Evolutionary conservation across 2,888 invertebrate genomes (phyloP).

Genomic region (Ormyrus pomaceus): DNA sequence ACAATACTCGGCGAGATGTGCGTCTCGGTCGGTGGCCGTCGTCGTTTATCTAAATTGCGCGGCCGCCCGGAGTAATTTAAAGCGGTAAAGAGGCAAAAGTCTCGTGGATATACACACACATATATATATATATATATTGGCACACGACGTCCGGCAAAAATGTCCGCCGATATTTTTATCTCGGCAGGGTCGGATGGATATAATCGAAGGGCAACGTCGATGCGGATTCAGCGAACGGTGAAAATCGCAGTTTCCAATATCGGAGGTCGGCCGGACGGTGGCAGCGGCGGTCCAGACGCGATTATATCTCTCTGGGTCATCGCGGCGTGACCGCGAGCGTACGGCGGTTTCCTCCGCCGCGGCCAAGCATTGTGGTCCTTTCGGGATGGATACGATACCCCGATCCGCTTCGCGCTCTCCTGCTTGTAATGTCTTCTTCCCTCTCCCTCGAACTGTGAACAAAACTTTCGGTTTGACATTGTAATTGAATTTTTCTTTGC

Average conservation of each 20-base stretch:
- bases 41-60: slow-evolving; percentile 48
- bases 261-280: slow-evolving; percentile 9
- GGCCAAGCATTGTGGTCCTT: neutral
- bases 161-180: slow-evolving; percentile 40
- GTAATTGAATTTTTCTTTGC: no score
- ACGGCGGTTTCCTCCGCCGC: neutral
- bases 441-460: no score
- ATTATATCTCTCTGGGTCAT: slow-evolving; percentile 47
- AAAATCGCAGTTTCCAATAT: slow-evolving; percentile 53
- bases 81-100: slow-evolving; percentile 24
- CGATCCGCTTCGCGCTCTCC: neutral
- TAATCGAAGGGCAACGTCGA: slow-evolving; percentile 38
- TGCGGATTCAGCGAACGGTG: slow-evolving; percentile 47
- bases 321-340: slow-evolving; percentile 13
- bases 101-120: neutral
- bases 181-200: slow-evolving; percentile 23
- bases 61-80: slow-evolving; percentile 13
- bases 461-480: no score
- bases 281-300: slow-evolving; percentile 12
- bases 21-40: neutral
- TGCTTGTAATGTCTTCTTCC: neutral
- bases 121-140: no score
- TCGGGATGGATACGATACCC: neutral
- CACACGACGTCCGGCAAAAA: neutral
- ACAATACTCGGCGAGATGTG: no score